Evolutionary conservation across 2,797 vertebrate genomes (phyloP), one percentile per base, ranked within the genome.

Genomic region (Silurus aristotelis): DNA sequence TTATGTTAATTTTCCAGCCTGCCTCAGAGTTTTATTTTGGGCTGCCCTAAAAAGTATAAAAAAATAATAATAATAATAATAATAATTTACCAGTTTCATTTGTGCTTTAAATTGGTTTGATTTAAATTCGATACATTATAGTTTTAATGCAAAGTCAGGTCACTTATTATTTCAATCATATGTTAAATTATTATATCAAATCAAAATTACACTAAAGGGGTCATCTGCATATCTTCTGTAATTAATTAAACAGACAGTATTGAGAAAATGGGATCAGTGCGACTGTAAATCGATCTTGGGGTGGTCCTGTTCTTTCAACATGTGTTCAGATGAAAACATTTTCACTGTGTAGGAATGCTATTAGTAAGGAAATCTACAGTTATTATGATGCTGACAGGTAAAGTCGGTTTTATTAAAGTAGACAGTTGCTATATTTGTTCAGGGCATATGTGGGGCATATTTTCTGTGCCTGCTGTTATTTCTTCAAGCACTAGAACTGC

Each of bases 381-480:
- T 46, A 52, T 48, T 73, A 48, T 52, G 12, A 4, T 27, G 17
- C 15, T 82, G 27, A 81, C 9, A 22, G n/a, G 5, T 27, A 19
- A n/a, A 38, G 19, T 68, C 48, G 6, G 17, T 58, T 71, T 82
- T n/a, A 48, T 73, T 64, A 63, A n/a, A 83, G 43, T 6, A 12
- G 38, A 58, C 22, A 52, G 70, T 48, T 73, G 58, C 17, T 12
- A 19, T 72, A 17, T 83, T 58, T 48, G 25, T 48, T 17, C 3
- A 17, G 8, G 38, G 19, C 70, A 64, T 80, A 80, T 80, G 76
- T 2, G 48, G 48, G 48, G 48, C 48, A 52, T 48, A 3, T 46
- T 75, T 83, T 83, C 71, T 75, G 22, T 27, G 71, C 3, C 60
- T 31, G 55, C 15, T 67, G 56, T 56, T 84, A 38, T 68, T 77